Evolutionary conservation across 2,113 vertebrate species (phyloP).

Genomic region (Nansenia antarctica): DNA sequence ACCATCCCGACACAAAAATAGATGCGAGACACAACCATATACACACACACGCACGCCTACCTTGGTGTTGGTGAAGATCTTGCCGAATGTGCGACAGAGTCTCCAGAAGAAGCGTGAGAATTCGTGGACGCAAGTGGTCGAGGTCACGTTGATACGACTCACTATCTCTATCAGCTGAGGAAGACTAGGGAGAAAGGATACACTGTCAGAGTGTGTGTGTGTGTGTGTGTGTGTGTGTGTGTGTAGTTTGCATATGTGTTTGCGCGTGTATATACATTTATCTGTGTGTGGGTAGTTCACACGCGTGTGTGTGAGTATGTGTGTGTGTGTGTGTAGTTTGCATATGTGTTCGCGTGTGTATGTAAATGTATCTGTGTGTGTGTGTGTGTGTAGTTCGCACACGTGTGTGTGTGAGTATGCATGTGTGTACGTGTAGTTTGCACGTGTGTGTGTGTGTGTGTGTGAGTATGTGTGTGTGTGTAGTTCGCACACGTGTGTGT

Average conservation of each 20-base stretch:
- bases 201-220: neutral
- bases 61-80: slow-evolving; percentile 99
- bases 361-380: no score
- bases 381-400: no score
- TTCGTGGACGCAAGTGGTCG: slow-evolving; percentile 94
- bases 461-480: no score
- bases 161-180: slow-evolving; percentile 97
- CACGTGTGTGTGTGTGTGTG: no score
- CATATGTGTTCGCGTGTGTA: neutral
- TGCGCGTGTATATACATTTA: neutral
- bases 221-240: neutral
- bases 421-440: no score
- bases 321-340: no score
- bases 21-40: neutral
- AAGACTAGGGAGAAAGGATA: slow-evolving; percentile 74
- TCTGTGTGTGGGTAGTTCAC: neutral
- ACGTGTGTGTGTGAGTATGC: no score
- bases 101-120: slow-evolving; percentile 99
- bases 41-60: slow-evolving; percentile 55
- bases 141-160: slow-evolving; percentile 93
- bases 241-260: no score
- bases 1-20: neutral
- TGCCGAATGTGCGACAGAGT: slow-evolving; percentile 96
- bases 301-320: no score
- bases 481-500: no score